These are phyloP conservation scores for Coluber constrictor DNA, from an alignment of 2,797 vertebrate genomes.

Conservation along the genomic window DNA sequence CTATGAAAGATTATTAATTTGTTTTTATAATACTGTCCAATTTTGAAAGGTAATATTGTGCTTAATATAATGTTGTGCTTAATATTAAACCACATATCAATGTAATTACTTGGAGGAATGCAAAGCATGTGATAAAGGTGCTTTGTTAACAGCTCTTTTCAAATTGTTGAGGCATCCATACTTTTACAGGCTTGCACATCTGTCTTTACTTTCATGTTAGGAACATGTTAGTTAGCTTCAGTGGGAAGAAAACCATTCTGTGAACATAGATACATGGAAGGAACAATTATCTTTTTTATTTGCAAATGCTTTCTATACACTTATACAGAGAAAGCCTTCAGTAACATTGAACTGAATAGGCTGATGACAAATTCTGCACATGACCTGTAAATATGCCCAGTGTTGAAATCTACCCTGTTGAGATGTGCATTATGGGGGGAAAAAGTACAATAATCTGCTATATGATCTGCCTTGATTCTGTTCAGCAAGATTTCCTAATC, in stretches of 20 bases:
- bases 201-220: background rate
- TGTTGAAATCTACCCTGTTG: background rate
- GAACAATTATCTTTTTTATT: background rate
- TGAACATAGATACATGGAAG: background rate
- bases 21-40: background rate
- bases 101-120: background rate
- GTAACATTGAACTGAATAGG: background rate
- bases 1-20: background rate
- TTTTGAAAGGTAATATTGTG: background rate
- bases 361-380: background rate
- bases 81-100: background rate
- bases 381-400: background rate
- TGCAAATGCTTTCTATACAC: background rate
- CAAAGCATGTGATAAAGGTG: background rate
- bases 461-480: slow-evolving; percentile 29
- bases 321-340: background rate
- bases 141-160: background rate
- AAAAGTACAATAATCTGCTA: background rate
- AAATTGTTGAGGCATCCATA: background rate
- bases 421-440: background rate
- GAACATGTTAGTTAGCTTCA: background rate
- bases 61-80: background rate
- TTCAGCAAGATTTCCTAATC: slow-evolving; percentile 2
- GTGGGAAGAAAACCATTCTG: background rate
- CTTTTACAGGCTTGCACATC: background rate